These are phyloP conservation scores for Sceloporus undulatus DNA, from an alignment of 2,113 vertebrate species.

Conservation along the genomic window DNA sequence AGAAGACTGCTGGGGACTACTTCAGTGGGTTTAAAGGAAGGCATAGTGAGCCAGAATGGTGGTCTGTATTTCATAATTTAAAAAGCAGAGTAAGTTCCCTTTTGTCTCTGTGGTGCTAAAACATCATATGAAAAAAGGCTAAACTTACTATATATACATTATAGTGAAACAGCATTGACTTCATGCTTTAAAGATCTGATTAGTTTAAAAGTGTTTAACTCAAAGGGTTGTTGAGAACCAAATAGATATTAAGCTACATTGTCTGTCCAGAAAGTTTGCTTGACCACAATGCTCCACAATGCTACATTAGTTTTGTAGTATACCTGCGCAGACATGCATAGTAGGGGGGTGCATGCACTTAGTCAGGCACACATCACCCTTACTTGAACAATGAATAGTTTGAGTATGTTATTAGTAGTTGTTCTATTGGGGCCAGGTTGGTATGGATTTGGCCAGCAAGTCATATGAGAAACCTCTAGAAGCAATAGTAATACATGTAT, in stretches of 20 bases:
- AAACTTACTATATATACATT: background rate
- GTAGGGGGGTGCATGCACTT: background rate
- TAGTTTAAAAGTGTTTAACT: background rate
- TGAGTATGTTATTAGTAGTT: background rate
- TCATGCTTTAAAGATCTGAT: background rate
- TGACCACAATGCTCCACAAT: background rate
- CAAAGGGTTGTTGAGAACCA: accelerated
- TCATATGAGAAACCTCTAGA: background rate
- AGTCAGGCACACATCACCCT: background rate
- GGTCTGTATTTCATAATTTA: background rate
- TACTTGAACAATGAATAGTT: background rate
- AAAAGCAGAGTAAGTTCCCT: constrained; percentile 1
- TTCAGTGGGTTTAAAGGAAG: background rate
- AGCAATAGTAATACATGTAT: background rate
- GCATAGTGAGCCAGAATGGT: background rate
- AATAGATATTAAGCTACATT: background rate
- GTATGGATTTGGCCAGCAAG: no score
- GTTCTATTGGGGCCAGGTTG: background rate
- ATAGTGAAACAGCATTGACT: background rate
- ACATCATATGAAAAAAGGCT: accelerated
- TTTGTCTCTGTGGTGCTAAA: background rate
- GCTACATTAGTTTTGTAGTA: background rate
- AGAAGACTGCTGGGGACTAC: background rate
- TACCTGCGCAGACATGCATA: background rate
- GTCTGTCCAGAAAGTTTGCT: background rate